phyloP scores from a whole-genome alignment of 2,113 vertebrate species.

The Philantomba maxwellii region DNA sequence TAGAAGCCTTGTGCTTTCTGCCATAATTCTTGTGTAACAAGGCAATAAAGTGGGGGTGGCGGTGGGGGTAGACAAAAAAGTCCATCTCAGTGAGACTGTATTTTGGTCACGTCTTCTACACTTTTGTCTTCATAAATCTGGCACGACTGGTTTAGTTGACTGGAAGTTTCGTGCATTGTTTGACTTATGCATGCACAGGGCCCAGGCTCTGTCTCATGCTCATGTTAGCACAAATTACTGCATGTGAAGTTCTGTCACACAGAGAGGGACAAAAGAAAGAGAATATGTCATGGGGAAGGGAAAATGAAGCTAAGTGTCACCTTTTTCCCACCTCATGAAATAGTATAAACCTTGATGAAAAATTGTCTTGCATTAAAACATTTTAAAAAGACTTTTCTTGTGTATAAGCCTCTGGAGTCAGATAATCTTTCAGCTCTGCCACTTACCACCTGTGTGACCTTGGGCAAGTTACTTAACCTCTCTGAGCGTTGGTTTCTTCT shows the following conservation, averaged over 20 bases:
- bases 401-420: not conserved
- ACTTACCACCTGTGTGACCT: not conserved
- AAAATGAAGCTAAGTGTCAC: not conserved
- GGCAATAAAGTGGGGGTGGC: not conserved
- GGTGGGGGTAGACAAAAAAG: not conserved
- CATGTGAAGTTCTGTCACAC: not conserved
- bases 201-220: constrained; percentile 14
- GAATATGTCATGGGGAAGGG: not conserved
- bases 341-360: not conserved
- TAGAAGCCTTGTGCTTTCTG: constrained; percentile 29
- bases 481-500: not conserved
- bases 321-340: not conserved
- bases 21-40: constrained; percentile 48
- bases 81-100: not conserved
- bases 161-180: constrained; percentile 30
- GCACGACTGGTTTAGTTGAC: not conserved
- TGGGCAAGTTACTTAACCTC: not conserved
- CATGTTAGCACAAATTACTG: constrained; percentile 2
- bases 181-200: not conserved
- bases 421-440: not conserved
- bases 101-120: constrained; percentile 37
- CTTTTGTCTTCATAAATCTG: constrained; percentile 46
- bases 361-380: not conserved
- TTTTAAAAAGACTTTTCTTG: not conserved
- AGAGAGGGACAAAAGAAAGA: not conserved